These are phyloP conservation scores for Macrobrachium nipponense DNA, from an alignment of 1,140 invertebrate genomes.

Conservation along the genomic window DNA sequence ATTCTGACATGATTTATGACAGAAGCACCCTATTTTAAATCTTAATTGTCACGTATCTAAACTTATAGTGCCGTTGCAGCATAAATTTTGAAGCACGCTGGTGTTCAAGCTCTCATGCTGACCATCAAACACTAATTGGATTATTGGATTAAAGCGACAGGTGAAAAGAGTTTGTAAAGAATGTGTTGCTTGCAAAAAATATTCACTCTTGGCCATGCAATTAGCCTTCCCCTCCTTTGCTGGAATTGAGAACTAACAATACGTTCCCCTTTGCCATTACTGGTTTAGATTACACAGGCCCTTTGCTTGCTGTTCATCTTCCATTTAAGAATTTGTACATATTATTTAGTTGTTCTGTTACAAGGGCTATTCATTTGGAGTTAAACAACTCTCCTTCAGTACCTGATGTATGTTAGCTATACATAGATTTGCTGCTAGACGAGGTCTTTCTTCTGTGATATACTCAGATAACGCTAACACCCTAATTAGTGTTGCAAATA, in stretches of 20 bases:
- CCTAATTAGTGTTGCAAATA: slow-evolving; percentile 20
- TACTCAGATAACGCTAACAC: slow-evolving; percentile 51
- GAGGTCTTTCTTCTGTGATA: slow-evolving; percentile 32
- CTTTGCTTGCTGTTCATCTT: slow-evolving; percentile 10
- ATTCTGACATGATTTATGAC: no score
- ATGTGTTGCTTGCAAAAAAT: slow-evolving; percentile 1
- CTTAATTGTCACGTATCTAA: no score
- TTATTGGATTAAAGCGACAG: background rate
- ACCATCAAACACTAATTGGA: background rate
- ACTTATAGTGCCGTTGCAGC: no score
- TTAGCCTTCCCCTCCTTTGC: slow-evolving; percentile 3
- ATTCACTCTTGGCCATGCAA: slow-evolving; percentile 15
- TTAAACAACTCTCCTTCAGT: background rate
- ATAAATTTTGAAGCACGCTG: no score
- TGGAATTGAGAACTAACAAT: slow-evolving; percentile 30
- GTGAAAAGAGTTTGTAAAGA: background rate
- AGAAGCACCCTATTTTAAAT: no score
- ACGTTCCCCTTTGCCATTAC: slow-evolving; percentile 30
- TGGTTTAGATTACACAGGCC: no score
- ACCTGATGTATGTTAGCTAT: slow-evolving; percentile 27
- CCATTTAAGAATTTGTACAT: slow-evolving; percentile 38
- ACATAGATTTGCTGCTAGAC: slow-evolving; percentile 28
- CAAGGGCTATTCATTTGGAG: slow-evolving; percentile 41
- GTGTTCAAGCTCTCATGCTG: no score
- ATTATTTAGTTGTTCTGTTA: slow-evolving; percentile 29